These are phyloP conservation scores for Thripadectes ignobilis DNA, from an alignment of 2,797 vertebrate genomes.

Conservation along the genomic window DNA sequence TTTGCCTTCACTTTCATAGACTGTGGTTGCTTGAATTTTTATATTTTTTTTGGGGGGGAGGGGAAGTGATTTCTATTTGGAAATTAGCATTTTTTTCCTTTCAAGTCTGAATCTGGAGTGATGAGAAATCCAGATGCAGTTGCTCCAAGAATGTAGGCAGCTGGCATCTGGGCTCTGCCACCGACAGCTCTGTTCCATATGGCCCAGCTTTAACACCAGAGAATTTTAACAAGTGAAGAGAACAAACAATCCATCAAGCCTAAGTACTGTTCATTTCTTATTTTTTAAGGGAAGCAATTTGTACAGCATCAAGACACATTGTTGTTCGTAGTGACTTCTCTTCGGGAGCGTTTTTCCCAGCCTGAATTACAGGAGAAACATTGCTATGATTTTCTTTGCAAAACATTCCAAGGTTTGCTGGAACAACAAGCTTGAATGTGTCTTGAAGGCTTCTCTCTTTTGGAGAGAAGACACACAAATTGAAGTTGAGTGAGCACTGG, in stretches of 20 bases:
- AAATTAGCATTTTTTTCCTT: neutral
- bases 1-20: neutral
- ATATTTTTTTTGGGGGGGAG: fast-evolving
- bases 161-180: conserved; percentile 60
- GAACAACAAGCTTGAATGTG: neutral
- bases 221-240: conserved; percentile 50
- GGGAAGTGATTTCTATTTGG: neutral
- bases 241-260: conserved; percentile 58
- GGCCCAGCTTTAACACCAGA: conserved; percentile 45
- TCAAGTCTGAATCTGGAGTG: neutral
- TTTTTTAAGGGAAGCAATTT: conserved; percentile 35
- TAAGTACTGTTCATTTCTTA: conserved; percentile 38
- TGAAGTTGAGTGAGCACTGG: neutral
- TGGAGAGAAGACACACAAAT: neutral
- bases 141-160: conserved; percentile 47
- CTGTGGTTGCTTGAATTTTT: neutral
- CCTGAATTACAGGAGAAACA: neutral
- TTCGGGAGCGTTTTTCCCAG: neutral
- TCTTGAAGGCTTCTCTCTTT: neutral
- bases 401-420: neutral
- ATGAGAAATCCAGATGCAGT: conserved; percentile 50
- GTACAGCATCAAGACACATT: neutral
- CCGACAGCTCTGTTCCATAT: conserved; percentile 53
- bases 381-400: neutral
- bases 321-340: neutral